phyloP scores from a whole-genome alignment of 2,888 invertebrate species.

The Lasius platythorax region DNA sequence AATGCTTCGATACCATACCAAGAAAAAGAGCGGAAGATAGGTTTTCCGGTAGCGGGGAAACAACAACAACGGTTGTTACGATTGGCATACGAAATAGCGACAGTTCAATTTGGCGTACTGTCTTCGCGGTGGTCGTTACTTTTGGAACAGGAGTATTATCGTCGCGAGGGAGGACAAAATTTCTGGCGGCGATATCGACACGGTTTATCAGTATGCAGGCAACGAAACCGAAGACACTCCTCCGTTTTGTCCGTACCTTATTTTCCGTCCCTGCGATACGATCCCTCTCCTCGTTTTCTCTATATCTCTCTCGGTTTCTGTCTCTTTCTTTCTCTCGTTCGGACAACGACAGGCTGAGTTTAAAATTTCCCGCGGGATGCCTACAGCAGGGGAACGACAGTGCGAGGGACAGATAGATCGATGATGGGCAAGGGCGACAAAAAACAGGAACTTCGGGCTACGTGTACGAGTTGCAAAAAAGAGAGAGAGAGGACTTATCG shows the following conservation, averaged over 20 bases:
- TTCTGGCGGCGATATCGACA: conserved; percentile 47
- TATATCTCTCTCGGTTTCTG: neutral
- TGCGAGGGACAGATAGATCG: conserved; percentile 61
- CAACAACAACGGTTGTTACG: conserved; percentile 27
- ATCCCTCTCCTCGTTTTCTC: conserved; percentile 13
- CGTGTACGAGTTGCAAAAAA: conserved; percentile 24
- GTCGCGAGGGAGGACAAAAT: conserved; percentile 34
- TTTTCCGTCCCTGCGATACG: conserved; percentile 20
- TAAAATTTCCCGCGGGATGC: conserved; percentile 74
- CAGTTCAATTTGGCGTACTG: conserved; percentile 50
- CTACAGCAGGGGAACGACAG: conserved; percentile 45
- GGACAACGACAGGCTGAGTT: conserved; percentile 58
- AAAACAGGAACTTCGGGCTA: conserved; percentile 19
- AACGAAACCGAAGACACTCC: conserved; percentile 55
- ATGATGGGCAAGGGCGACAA: conserved; percentile 59
- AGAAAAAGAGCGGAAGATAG: conserved; percentile 32
- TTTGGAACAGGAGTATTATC: conserved; percentile 38
- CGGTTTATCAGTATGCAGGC: conserved; percentile 69
- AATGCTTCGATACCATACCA: neutral
- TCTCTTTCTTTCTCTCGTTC: neutral
- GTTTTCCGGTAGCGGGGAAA: neutral
- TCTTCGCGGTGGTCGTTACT: conserved; percentile 52
- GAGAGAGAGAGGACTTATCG: conserved; percentile 45
- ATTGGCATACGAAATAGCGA: conserved; percentile 51
- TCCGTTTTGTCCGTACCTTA: conserved; percentile 41